Conservation (phyloP, 1,140 invertebrate species). For the Stenopsyche tienmushanensis region DNA sequence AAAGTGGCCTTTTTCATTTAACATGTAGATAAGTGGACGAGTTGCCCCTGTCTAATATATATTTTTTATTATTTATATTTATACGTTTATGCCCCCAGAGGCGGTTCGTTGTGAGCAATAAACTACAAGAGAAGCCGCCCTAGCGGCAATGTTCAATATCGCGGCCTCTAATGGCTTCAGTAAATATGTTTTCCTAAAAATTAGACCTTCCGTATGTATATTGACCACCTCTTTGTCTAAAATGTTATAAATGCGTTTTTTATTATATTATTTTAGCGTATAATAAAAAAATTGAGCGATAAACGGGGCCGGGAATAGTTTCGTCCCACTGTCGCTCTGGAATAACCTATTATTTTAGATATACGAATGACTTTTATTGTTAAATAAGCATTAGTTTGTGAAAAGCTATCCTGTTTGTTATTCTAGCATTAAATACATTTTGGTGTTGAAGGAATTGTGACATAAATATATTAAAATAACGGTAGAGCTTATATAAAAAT, state of each 20-base stretch:
- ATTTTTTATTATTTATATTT: background rate
- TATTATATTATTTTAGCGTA: too few species aligned
- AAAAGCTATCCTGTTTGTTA: too few species aligned
- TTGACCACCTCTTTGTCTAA: background rate
- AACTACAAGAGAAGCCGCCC: conserved; percentile 20
- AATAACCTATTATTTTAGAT: background rate
- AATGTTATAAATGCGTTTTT: background rate
- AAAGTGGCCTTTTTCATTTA: conserved; percentile 7
- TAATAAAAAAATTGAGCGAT: too few species aligned
- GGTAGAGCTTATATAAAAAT: too few species aligned
- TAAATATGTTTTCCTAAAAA: conserved; percentile 20
- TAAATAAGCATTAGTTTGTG: background rate
- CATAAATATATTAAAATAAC: too few species aligned
- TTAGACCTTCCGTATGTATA: conserved; percentile 18
- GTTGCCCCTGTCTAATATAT: conserved; percentile 1
- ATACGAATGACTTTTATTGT: background rate
- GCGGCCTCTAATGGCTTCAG: conserved; percentile 11
- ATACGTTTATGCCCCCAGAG: conserved; percentile 1
- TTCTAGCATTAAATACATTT: too few species aligned
- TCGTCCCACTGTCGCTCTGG: background rate
- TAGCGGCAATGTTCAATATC: conserved; percentile 13
- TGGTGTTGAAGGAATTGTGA: too few species aligned
- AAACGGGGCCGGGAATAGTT: background rate
- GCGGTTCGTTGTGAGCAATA: conserved; percentile 26
- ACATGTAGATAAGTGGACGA: conserved; percentile 4